Conservation (phyloP, 2,113 vertebrate species). For the Siphamia tubifer region DNA sequence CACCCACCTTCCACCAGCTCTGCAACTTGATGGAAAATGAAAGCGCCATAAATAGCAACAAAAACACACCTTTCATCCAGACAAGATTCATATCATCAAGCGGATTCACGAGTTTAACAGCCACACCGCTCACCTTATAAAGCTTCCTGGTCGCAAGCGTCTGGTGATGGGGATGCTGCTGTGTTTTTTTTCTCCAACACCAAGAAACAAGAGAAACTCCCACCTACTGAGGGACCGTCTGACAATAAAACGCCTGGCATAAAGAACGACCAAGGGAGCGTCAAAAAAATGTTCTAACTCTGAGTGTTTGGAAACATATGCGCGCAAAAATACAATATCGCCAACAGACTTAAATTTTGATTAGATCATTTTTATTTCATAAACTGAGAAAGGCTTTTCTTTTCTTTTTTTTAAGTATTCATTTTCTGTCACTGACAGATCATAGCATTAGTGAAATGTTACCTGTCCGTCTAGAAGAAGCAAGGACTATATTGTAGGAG, state of each 20-base stretch:
- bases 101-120: neutral
- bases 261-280: slow-evolving; percentile 47
- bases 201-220: slow-evolving; percentile 73
- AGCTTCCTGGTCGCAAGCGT: slow-evolving; percentile 45
- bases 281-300: neutral
- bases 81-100: neutral
- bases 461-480: too few species aligned
- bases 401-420: too few species aligned
- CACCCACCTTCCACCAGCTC: slow-evolving; percentile 35
- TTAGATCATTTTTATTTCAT: too few species aligned
- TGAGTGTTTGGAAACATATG: too few species aligned
- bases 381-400: too few species aligned
- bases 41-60: slow-evolving; percentile 45
- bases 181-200: slow-evolving; percentile 32
- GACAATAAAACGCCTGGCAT: slow-evolving; percentile 70
- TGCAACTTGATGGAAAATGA: slow-evolving; percentile 56
- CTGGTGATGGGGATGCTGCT: slow-evolving; percentile 29
- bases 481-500: too few species aligned
- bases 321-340: too few species aligned
- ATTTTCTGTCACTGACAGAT: too few species aligned
- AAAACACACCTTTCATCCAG: neutral
- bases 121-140: slow-evolving; percentile 48
- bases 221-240: slow-evolving; percentile 79
- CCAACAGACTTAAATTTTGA: too few species aligned
- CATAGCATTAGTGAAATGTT: too few species aligned